These are phyloP conservation scores for Ataeniobius toweri DNA, from an alignment of 2,797 vertebrate genomes.

Conservation along the genomic window DNA sequence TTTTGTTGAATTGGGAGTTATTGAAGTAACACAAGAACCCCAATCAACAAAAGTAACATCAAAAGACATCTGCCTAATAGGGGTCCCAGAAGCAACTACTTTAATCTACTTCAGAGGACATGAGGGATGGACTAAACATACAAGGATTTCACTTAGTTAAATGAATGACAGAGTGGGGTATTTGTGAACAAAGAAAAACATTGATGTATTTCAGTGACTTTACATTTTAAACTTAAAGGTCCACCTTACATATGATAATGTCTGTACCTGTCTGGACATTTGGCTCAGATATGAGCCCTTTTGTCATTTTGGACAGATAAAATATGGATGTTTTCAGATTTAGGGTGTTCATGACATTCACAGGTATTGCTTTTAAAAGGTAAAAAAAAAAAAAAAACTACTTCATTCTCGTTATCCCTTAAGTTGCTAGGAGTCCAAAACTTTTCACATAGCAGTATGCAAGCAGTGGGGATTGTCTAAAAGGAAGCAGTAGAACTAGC, in stretches of 20 bases:
- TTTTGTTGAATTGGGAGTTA: not conserved
- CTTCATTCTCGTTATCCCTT: too few species aligned
- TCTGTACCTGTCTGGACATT: not conserved
- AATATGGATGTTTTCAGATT: not conserved
- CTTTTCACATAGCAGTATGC: not conserved
- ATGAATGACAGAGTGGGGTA: not conserved
- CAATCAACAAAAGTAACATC: constrained; percentile 8
- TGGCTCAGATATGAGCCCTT: not conserved
- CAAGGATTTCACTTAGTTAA: not conserved
- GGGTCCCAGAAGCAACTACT: not conserved
- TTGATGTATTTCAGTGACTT: not conserved
- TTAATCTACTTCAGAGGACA: constrained; percentile 1
- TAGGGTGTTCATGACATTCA: not conserved
- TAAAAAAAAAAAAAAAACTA: not conserved
- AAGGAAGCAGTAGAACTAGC: not conserved
- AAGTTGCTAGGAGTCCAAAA: not conserved
- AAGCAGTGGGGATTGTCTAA: not conserved
- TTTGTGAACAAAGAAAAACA: not conserved
- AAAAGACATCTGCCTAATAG: not conserved
- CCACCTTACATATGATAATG: not conserved
- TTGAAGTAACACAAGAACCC: not conserved
- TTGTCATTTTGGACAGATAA: not conserved
- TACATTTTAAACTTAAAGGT: too few species aligned
- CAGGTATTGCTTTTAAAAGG: not conserved
- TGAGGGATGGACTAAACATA: not conserved